Base-by-base conservation (phyloP, 2,113 vertebrate genomes). In the Polyodon spathula region DNA sequence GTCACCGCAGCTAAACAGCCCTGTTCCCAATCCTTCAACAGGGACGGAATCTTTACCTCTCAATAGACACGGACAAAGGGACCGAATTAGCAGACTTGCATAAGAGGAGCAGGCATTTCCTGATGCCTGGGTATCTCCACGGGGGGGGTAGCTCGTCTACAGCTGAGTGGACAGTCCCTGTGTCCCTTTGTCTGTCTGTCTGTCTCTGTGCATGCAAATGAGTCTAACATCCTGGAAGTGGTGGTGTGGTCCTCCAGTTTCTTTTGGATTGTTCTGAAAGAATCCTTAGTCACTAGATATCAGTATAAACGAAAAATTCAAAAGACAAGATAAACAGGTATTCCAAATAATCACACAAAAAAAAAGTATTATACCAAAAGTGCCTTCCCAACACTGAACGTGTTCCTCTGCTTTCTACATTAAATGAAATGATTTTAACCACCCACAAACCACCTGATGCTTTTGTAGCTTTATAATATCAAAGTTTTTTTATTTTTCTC, bases 51-150 rank as follows among this genome's bases (percentile, higher is more conserved):
- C 77, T 86, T 46, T 46, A 86, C 81, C 78, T 85, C 66, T 86
- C 83, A 83, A 61, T 84, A 81, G 73, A 82, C 83, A 79, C 75
- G 71, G 66, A 87, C 80, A 86, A 85, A 81, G 75, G 78, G 62
- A 61, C 52, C 41, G 67, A 61, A 40, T 60, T 81, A 76, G 78
- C 78, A 69, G 68, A 8, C 48, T 64, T 71, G 75, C 75, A 73
- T 70, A 61, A 69, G 69, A 71, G 66, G 67, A 75, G 71, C 70
- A 68, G 69, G 9, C 68, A 42, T 17, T 58, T 46, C 44, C 44
- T 10, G 8, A 46, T 27, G 27, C 27, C 27, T 27, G 27, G 27
- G 27, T 27, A 27, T 27, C 27, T 27, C 27, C 27, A 27, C 27
- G 27, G 27, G 27, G 27, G 27, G 27, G 1, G 27, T 3, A 27